Percentiles rank a stretch among this genome's conserved stretches.
Conservation (phyloP, 2,797 vertebrate species). For the Chelmon rostratus region DNA sequence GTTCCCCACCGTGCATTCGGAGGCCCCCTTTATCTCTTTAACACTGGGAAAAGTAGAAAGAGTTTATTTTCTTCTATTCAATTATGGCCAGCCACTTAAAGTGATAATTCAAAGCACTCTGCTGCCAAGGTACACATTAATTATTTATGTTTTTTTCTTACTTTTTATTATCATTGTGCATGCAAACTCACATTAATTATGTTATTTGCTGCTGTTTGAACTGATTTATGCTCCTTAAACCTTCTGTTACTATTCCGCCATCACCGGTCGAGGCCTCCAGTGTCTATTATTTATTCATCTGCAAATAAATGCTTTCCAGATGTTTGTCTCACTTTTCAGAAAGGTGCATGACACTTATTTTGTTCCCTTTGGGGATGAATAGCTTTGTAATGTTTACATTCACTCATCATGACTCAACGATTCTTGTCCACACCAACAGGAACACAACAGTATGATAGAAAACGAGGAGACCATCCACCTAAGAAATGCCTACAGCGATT, state of each 20-base stretch:
- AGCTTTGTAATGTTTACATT: constrained; percentile 20
- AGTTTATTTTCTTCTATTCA: constrained; percentile 19
- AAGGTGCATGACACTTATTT: neutral
- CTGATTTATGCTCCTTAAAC: neutral
- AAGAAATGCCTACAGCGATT: neutral
- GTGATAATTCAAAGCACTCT: neutral
- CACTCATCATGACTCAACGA: constrained; percentile 21
- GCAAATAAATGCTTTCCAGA: neutral
- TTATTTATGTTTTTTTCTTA: neutral
- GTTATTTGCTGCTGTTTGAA: neutral
- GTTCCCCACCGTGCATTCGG: constrained; percentile 29
- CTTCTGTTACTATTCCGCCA: neutral
- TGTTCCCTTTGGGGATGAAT: neutral
- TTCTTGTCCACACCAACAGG: constrained; percentile 22
- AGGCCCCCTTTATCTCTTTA: constrained; percentile 46
- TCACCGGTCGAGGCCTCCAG: neutral
- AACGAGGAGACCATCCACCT: constrained; percentile 22
- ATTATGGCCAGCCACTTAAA: neutral
- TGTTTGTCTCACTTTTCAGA: constrained; percentile 1
- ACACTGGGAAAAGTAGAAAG: constrained; percentile 15
- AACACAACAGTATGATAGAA: constrained; percentile 4
- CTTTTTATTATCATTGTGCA: neutral
- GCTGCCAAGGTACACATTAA: constrained; percentile 5
- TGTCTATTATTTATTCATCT: neutral
- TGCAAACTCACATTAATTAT: neutral